Conservation (phyloP, 2,797 vertebrate species). For the Darevskia mixta region DNA sequence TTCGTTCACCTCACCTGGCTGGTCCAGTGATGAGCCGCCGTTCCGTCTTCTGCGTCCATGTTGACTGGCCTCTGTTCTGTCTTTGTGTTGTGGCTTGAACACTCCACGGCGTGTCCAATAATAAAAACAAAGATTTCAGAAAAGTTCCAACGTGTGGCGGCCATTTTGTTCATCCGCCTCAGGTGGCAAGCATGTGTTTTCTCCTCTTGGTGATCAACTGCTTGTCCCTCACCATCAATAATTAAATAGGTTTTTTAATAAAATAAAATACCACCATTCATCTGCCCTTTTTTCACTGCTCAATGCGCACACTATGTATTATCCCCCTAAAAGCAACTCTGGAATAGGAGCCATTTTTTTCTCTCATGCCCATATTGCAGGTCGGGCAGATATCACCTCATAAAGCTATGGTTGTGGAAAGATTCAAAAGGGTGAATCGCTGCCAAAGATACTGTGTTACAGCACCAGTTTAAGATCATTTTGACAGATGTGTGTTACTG, state of each 20-base stretch:
- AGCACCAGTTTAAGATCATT: not conserved
- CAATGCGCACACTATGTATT: not conserved
- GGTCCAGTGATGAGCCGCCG: not conserved
- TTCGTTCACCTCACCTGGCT: constrained; percentile 8
- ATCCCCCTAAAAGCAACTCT: not conserved
- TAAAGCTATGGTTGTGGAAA: not conserved
- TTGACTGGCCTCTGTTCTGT: constrained; percentile 34
- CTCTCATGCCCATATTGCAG: not conserved
- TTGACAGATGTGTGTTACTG: not conserved
- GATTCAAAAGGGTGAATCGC: not conserved
- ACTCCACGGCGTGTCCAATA: constrained; percentile 49
- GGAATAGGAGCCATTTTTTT: too few relatives aligned
- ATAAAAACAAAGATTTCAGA: constrained; percentile 36
- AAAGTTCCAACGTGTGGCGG: not conserved
- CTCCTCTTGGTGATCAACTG: not conserved
- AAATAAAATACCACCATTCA: too few relatives aligned
- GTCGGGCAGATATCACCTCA: not conserved
- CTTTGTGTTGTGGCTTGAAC: constrained; percentile 41
- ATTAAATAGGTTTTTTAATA: not conserved
- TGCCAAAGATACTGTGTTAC: not conserved
- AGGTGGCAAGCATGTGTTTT: not conserved
- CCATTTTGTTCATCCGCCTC: constrained; percentile 11
- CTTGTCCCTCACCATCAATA: not conserved
- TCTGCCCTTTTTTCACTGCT: not conserved
- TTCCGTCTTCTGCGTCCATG: constrained; percentile 13